Evolutionary conservation across 2,797 vertebrate genomes (phyloP).

Genomic region (Sebastes iracundus): DNA sequence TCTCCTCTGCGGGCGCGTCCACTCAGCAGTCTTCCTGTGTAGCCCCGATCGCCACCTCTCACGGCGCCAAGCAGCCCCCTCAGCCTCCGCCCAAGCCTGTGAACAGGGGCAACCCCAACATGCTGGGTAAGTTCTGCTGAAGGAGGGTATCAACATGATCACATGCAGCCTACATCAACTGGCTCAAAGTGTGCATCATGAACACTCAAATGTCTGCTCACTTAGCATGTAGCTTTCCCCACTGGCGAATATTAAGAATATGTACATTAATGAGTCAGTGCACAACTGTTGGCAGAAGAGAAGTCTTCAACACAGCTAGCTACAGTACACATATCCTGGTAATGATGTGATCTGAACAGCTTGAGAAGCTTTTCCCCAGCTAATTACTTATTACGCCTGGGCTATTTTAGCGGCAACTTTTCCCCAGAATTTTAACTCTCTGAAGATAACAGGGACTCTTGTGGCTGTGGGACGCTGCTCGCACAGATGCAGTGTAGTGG

Average conservation of each 20-base stretch:
- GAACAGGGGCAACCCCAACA: slow-evolving; percentile 88
- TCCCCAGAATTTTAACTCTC: slow-evolving; percentile 53
- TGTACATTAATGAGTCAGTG: slow-evolving; percentile 45
- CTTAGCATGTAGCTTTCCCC: slow-evolving; percentile 28
- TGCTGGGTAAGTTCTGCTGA: slow-evolving; percentile 88
- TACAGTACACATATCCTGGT: slow-evolving; percentile 20
- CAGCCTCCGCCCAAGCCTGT: slow-evolving; percentile 93
- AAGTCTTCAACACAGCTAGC: slow-evolving; percentile 5
- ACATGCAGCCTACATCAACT: background rate
- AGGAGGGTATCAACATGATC: background rate
- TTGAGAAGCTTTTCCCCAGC: slow-evolving; percentile 62
- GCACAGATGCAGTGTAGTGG: slow-evolving; percentile 26
- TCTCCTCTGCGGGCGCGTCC: slow-evolving; percentile 77
- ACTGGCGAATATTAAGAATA: background rate
- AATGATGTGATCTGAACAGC: slow-evolving; percentile 65
- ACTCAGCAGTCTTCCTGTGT: slow-evolving; percentile 69
- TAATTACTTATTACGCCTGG: slow-evolving; percentile 63
- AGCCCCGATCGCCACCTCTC: slow-evolving; percentile 66
- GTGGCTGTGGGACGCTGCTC: slow-evolving; percentile 41
- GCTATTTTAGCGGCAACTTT: slow-evolving; percentile 62
- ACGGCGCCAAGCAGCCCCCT: slow-evolving; percentile 90
- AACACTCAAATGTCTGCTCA: slow-evolving; percentile 14
- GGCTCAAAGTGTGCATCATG: slow-evolving; percentile 3
- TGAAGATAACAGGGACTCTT: slow-evolving; percentile 56
- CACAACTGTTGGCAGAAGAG: slow-evolving; percentile 35